Evolutionary conservation across 2,113 vertebrate genomes (phyloP).

Genomic region (Clinocottus analis): DNA sequence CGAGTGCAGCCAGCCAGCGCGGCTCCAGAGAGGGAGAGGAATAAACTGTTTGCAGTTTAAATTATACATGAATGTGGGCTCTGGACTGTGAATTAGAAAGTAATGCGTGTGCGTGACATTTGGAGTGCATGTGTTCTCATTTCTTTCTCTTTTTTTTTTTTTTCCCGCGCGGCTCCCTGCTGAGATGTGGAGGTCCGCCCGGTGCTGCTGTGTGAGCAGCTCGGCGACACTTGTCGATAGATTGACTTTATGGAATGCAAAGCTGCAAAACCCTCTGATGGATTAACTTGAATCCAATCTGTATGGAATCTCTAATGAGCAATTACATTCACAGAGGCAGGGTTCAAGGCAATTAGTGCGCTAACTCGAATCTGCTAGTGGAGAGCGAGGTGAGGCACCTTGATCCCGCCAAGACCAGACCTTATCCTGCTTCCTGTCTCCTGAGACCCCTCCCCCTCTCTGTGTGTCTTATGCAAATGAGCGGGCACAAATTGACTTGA

Average conservation of each 20-base stretch:
- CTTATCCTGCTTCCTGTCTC: slow-evolving; percentile 54
- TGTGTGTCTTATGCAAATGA: slow-evolving; percentile 69
- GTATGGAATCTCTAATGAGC: slow-evolving; percentile 78
- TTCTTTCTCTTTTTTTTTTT: slow-evolving; percentile 2
- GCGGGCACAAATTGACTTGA: slow-evolving; percentile 71
- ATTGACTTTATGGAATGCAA: slow-evolving; percentile 61
- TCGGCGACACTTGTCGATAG: slow-evolving; percentile 59
- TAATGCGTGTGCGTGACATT: slow-evolving; percentile 26
- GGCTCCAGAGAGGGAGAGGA: slow-evolving; percentile 41
- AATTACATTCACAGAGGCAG: slow-evolving; percentile 69
- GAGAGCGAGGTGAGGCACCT: slow-evolving; percentile 67
- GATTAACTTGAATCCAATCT: slow-evolving; percentile 74
- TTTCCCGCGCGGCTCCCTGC: slow-evolving; percentile 28
- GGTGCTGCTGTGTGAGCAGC: slow-evolving; percentile 44
- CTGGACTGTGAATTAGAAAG: slow-evolving; percentile 61
- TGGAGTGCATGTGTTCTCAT: not conserved
- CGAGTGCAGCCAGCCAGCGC: slow-evolving; percentile 70
- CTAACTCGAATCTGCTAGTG: slow-evolving; percentile 70
- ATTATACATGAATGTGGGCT: slow-evolving; percentile 76
- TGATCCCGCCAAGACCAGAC: slow-evolving; percentile 69
- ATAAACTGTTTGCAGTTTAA: slow-evolving; percentile 77
- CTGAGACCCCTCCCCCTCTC: slow-evolving; percentile 43
- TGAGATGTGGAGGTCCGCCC: slow-evolving; percentile 42
- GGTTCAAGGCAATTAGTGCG: slow-evolving; percentile 76
- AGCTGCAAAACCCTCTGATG: slow-evolving; percentile 64